Evolutionary conservation across 2,797 vertebrate genomes (phyloP), one percentile per base, ranked within the genome.

Genomic region (Centropyge bicolor): DNA sequence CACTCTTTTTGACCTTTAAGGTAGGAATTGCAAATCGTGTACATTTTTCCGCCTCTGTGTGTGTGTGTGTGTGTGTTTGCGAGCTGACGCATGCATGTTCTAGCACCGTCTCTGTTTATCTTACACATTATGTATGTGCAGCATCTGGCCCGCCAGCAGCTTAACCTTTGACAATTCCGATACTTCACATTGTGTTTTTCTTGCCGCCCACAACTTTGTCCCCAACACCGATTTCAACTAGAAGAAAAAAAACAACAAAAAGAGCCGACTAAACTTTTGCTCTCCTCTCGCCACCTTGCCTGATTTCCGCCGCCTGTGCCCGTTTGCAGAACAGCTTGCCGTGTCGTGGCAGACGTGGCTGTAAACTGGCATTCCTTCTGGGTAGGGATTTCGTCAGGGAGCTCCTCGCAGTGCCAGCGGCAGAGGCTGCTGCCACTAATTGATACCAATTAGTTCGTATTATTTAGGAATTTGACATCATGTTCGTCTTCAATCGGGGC

Each of bases 381-480:
- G 86, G 80, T 74, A 71, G 24, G 70, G 69, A 70, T 89, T 83
- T 82, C 88, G 77, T 85, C 69, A 46, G 78, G 72, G 71, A 86
- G n/a, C 81, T 67, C 66, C 57, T 69, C 41, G 12, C 64, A 70
- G 59, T 87, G 86, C 82, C 88, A 86, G 80, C 81, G 74, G 76
- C 62, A 8, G 82, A 66, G 70, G 73, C 84, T 85, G 81, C 78
- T 76, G 27, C 72, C 14, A 6, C 85, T 88, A 92, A 93, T 91
- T 90, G 88, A 87, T 86, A 86, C 74, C 89, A 91, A 93, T 92
- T 93, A 92, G 77, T 67, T 86, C 0, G 74, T 68, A 88, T 90
- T 89, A 88, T 91, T 89, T 89, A 72, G 83, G 88, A 90, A 80
- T 90, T 83, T 91, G 90, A 92, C 91, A 89, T 90, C 51, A 8